phyloP scores from a whole-genome alignment of 2,113 vertebrate species.

The Pedionomus torquatus region DNA sequence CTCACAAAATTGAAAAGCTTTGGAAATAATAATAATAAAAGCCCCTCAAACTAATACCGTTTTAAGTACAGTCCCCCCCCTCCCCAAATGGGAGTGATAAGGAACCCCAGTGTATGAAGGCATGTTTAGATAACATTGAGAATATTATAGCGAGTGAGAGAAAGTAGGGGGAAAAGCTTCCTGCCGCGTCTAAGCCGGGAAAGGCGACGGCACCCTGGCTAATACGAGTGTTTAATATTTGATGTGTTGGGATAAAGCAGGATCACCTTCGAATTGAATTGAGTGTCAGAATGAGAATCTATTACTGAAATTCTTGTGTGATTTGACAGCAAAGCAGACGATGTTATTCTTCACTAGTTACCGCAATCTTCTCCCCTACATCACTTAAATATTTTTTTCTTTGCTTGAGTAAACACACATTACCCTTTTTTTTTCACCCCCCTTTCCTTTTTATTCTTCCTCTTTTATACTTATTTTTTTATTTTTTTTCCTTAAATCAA shows the following conservation, averaged over 20 bases:
- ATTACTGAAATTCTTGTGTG: constrained; percentile 97
- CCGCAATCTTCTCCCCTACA: constrained; percentile 89
- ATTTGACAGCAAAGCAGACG: constrained; percentile 93
- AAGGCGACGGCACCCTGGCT: constrained; percentile 96
- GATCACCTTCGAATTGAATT: constrained; percentile 99
- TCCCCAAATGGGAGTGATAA: constrained; percentile 81
- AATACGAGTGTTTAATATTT: constrained; percentile 99
- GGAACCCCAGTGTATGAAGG: constrained; percentile 82
- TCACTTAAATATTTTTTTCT: constrained; percentile 97
- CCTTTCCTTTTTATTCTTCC: constrained; percentile 67
- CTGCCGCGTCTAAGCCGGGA: constrained; percentile 86
- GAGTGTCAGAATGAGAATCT: constrained; percentile 99
- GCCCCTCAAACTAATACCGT: constrained; percentile 77
- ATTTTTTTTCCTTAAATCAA: constrained; percentile 67
- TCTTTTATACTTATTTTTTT: constrained; percentile 67
- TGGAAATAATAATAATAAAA: constrained; percentile 80
- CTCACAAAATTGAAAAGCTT: constrained; percentile 87
- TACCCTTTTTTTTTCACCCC: constrained; percentile 84
- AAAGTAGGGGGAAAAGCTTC: constrained; percentile 73
- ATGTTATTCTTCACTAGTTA: constrained; percentile 93
- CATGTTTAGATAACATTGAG: constrained; percentile 94
- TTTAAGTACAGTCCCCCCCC: constrained; percentile 77
- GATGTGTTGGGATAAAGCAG: constrained; percentile 99
- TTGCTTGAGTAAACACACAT: constrained; percentile 95
- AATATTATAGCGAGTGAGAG: constrained; percentile 85